phyloP scores from a whole-genome alignment of 2,113 vertebrate species.

The Gymnarchus niloticus region DNA sequence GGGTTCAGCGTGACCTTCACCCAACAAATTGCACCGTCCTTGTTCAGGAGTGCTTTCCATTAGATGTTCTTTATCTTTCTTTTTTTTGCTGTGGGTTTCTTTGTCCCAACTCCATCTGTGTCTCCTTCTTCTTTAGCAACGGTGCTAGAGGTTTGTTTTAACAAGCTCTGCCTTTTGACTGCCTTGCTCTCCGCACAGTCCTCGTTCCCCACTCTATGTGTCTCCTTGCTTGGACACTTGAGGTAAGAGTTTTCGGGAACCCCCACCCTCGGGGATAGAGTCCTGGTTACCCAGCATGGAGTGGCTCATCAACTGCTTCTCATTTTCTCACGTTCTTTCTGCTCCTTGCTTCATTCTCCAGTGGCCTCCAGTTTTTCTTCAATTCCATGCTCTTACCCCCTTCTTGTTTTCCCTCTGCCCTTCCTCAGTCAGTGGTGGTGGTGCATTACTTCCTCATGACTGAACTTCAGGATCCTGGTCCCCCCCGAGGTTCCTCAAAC shows the following conservation, averaged over 20 bases:
- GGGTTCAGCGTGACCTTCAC: conserved; percentile 4
- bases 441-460: not conserved
- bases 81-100: not conserved
- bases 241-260: not conserved
- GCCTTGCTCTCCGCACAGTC: not conserved
- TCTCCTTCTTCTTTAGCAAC: not conserved
- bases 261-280: not conserved
- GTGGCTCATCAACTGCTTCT: not conserved
- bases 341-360: conserved; percentile 25
- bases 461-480: not conserved
- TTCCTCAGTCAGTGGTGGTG: not conserved
- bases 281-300: not conserved
- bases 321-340: conserved; percentile 6
- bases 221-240: not conserved
- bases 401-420: not conserved
- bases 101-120: not conserved
- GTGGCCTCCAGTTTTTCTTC: not conserved
- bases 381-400: not conserved
- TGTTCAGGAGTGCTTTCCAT: not conserved
- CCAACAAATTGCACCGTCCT: not conserved
- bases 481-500: not conserved
- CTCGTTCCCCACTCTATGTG: conserved; percentile 10
- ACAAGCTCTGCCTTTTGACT: not conserved
- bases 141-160: not conserved
- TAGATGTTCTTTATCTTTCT: not conserved